These are phyloP conservation scores for Pelobates fuscus DNA, from an alignment of 2,113 vertebrate species.

Conservation along the genomic window DNA sequence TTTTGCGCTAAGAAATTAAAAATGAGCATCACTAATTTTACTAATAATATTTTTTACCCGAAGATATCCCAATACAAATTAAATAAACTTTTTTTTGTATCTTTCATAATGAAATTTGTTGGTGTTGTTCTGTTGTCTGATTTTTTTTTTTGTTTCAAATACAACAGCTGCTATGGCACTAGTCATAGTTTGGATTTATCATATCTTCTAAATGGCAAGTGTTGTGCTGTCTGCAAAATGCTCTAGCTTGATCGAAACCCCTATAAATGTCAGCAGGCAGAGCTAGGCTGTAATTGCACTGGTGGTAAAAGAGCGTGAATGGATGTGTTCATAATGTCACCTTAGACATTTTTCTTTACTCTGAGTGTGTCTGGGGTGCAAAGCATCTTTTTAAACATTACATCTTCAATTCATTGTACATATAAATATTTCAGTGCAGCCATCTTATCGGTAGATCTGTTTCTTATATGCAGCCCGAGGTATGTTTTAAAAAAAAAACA, in stretches of 20 bases:
- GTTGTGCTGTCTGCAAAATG: background rate
- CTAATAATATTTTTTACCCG: too few relatives aligned
- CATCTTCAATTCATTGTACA: background rate
- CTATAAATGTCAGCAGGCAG: background rate
- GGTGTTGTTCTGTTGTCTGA: background rate
- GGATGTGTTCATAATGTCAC: background rate
- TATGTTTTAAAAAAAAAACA: too few relatives aligned
- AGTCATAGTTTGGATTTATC: background rate
- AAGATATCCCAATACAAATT: too few relatives aligned
- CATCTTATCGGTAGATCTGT: background rate
- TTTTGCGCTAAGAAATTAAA: too few relatives aligned
- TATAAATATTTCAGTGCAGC: background rate
- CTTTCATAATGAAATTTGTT: too few relatives aligned
- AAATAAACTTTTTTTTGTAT: too few relatives aligned
- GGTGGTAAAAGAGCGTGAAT: background rate
- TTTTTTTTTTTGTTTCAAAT: background rate
- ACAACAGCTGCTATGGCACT: background rate
- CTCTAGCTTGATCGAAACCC: background rate
- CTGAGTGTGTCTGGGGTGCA: background rate
- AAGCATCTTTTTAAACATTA: background rate
- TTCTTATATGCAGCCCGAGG: background rate
- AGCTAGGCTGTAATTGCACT: background rate
- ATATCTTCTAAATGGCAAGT: background rate
- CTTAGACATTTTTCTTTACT: background rate
- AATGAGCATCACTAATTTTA: too few relatives aligned